Evolutionary conservation across 2,797 vertebrate genomes (phyloP).

Genomic region (Gallinago solitaria): DNA sequence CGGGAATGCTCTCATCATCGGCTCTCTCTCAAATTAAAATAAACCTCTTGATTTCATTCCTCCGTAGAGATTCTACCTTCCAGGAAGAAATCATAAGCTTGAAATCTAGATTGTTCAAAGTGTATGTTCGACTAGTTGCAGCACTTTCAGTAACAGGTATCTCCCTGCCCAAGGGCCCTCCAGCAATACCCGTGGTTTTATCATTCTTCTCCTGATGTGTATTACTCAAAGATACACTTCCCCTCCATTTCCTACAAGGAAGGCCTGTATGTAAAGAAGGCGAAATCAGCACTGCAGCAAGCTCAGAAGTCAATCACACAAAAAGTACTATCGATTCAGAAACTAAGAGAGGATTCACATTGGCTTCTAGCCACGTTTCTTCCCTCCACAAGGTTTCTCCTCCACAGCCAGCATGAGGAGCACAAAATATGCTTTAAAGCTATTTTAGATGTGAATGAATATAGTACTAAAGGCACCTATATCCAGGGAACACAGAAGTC

Average conservation of each 20-base stretch:
- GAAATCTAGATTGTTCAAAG: not conserved
- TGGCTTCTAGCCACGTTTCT: not conserved
- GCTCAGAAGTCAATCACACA: not conserved
- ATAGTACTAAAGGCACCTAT: no score
- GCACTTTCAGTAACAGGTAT: not conserved
- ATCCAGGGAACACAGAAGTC: not conserved
- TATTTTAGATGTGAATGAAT: not conserved
- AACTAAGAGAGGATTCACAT: not conserved
- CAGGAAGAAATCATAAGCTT: not conserved
- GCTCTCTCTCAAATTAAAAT: not conserved
- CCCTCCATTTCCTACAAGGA: not conserved
- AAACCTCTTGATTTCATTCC: not conserved
- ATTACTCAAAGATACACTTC: constrained; percentile 11
- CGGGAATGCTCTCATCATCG: not conserved
- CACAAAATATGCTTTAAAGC: not conserved
- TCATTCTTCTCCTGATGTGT: not conserved
- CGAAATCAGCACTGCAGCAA: not conserved
- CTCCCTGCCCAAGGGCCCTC: not conserved
- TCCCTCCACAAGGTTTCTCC: not conserved
- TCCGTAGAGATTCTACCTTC: not conserved
- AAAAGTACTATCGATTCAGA: not conserved
- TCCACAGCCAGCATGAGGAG: not conserved
- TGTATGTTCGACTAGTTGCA: not conserved
- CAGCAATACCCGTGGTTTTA: not conserved
- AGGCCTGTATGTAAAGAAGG: not conserved